phyloP scores from a whole-genome alignment of 1,140 invertebrate genomes.

The Mesaphorura yosii region DNA sequence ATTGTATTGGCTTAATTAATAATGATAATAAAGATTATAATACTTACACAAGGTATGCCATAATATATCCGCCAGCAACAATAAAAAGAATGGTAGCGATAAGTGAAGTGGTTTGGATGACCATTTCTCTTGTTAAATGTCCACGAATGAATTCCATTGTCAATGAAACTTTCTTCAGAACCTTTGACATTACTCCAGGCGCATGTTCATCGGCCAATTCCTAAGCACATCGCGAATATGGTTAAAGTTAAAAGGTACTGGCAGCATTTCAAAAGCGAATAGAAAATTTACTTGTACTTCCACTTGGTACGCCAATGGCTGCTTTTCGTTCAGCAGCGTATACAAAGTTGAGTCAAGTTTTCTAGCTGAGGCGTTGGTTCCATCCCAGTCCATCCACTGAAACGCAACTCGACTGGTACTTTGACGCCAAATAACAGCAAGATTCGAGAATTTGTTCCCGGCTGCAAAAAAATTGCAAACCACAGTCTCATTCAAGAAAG shows the following conservation, averaged over 20 bases:
- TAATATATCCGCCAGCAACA: conserved; percentile 66
- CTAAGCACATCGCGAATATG: conserved; percentile 34
- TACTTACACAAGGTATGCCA: conserved; percentile 72
- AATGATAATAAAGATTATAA: conserved; percentile 1
- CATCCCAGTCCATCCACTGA: conserved; percentile 68
- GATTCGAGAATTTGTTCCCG: conserved; percentile 18
- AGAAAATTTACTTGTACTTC: conserved; percentile 35
- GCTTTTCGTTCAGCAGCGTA: conserved; percentile 55
- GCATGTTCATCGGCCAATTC: conserved; percentile 63
- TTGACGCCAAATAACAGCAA: conserved; percentile 77
- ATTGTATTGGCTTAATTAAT: conserved; percentile 1
- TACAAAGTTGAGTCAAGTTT: conserved; percentile 58
- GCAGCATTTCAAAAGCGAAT: conserved; percentile 8
- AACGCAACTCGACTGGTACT: conserved; percentile 76
- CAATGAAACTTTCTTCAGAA: conserved; percentile 53
- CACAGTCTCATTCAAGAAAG: conserved; percentile 10
- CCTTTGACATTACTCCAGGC: conserved; percentile 55
- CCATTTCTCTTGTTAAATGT: conserved; percentile 63
- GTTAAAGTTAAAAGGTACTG: not conserved
- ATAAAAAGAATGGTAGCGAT: conserved; percentile 69
- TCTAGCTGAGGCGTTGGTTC: conserved; percentile 53
- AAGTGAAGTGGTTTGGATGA: conserved; percentile 68
- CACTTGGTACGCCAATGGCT: conserved; percentile 41
- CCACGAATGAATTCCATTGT: conserved; percentile 61
- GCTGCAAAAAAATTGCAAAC: conserved; percentile 6